Percentiles rank a stretch among this genome's conserved stretches.
phyloP scores from a whole-genome alignment of 2,888 invertebrate species.

The Drosophila formosana region DNA sequence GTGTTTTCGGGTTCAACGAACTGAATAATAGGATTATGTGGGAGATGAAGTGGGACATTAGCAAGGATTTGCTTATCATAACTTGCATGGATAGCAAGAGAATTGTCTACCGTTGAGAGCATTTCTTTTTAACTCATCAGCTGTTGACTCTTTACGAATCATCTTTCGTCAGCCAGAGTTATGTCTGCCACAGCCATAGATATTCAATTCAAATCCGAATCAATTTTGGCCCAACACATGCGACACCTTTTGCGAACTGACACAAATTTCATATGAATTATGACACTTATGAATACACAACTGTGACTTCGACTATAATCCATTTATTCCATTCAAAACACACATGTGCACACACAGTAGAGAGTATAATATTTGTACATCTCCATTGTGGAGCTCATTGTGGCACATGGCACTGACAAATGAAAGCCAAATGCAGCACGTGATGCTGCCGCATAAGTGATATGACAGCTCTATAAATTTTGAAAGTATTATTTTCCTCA shows the following conservation, averaged over 20 bases:
- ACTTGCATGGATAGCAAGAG: not conserved
- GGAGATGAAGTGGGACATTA: slow-evolving; percentile 3
- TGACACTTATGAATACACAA: slow-evolving; percentile 64
- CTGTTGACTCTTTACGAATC: not conserved
- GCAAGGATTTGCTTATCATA: slow-evolving; percentile 8
- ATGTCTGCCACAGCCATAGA: not conserved
- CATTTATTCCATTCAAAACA: slow-evolving; percentile 46
- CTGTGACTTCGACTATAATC: slow-evolving; percentile 46
- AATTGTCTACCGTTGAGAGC: not conserved
- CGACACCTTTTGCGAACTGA: slow-evolving; percentile 62
- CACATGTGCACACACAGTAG: slow-evolving; percentile 22
- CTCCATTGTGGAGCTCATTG: slow-evolving; percentile 40
- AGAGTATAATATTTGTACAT: slow-evolving; percentile 35
- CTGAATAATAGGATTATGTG: slow-evolving; percentile 8
- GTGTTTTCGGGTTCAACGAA: slow-evolving; percentile 21
- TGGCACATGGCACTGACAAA: slow-evolving; percentile 53
- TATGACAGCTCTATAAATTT: slow-evolving; percentile 66
- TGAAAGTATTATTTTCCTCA: slow-evolving; percentile 31
- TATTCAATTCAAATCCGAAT: slow-evolving; percentile 27
- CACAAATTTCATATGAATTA: slow-evolving; percentile 73
- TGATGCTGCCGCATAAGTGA: slow-evolving; percentile 53
- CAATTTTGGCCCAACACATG: slow-evolving; percentile 14
- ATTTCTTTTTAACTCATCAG: not conserved
- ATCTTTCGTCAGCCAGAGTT: not conserved
- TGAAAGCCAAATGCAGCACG: slow-evolving; percentile 70